Evolutionary conservation across 2,113 vertebrate genomes (phyloP), one percentile per base, ranked within the genome.

Genomic region (Poecilia latipinna): DNA sequence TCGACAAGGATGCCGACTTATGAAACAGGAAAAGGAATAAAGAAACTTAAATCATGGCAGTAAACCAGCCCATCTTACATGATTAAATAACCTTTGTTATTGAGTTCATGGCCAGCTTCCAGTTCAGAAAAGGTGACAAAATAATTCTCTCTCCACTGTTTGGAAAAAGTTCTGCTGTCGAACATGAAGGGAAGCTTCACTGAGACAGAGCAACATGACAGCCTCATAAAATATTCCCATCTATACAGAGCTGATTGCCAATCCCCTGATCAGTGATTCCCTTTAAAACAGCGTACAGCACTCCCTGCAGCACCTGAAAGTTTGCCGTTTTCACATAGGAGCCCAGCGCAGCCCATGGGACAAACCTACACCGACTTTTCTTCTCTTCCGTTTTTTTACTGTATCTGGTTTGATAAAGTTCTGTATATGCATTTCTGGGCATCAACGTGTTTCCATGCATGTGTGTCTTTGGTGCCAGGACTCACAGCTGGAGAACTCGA

Each of bases 401-500:
- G 15, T 32, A 19, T 32, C 19, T 19, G 37, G 8, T 12, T 42
- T 44, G 6, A 8, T 29, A 29, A 44, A 67, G 37, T 42, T 29
- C n/a, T 68, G 17, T 48, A 15, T 33, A 67, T 10, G 12, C 29
- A 67, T 60, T 0, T n/a, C 39, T 12, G 4, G 60, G 28, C 26
- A 48, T 42, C 13, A 8, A 12, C 12, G 4, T 19, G 44, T 80
- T 8, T 31, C 22, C 17, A 6, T 31, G 12, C 42, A 12, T 72
- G 17, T 70, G 24, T 11, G 17, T 37, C 39, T 39, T 31, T 51
- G 24, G 67, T 31, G 42, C 75, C 70, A 81, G 78, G 93, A 97
- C 94, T 98, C 94, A 99, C 97, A 99, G 95, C 97, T 99, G 87
- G 97, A 99, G 95, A 99, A 99, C 88, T 97, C 95, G 74, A 99